phyloP scores from a whole-genome alignment of 2,888 invertebrate genomes.

The Diaperis boleti region DNA sequence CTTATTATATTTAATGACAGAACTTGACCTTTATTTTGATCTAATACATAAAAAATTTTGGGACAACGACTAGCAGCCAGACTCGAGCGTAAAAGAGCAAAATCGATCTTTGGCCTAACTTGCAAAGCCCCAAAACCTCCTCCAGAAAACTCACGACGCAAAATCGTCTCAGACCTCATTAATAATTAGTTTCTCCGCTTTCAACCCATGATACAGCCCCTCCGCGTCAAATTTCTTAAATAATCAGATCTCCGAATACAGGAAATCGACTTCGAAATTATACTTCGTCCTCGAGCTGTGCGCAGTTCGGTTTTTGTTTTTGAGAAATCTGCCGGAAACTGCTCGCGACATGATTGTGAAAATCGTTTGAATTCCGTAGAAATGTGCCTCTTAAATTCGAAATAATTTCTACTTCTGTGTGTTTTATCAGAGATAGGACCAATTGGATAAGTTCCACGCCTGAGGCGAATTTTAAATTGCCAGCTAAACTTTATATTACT shows the following conservation, averaged over 20 bases:
- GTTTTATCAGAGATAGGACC: constrained; percentile 66
- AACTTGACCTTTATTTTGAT: no score
- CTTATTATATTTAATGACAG: no score
- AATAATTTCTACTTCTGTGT: constrained; percentile 63
- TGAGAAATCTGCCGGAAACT: constrained; percentile 26
- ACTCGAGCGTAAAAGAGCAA: no score
- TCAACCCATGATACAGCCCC: no score
- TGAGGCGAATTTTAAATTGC: constrained; percentile 67
- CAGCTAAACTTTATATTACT: constrained; percentile 66
- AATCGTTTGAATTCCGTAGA: constrained; percentile 53
- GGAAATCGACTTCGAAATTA: constrained; percentile 2
- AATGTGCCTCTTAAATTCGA: constrained; percentile 59
- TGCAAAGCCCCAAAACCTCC: no score
- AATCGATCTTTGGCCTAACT: no score
- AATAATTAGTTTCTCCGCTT: no score
- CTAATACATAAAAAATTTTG: no score
- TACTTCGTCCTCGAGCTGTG: constrained; percentile 6
- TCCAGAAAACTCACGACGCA: no score
- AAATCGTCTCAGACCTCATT: no score
- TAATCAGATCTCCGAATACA: background rate
- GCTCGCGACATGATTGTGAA: constrained; percentile 42
- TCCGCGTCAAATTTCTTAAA: background rate
- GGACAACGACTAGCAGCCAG: no score
- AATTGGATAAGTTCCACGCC: constrained; percentile 66
- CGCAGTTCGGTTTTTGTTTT: constrained; percentile 28